Evolutionary conservation across 2,797 vertebrate genomes (phyloP), one percentile per base, ranked within the genome.

Genomic region (Acanthurus tractus): DNA sequence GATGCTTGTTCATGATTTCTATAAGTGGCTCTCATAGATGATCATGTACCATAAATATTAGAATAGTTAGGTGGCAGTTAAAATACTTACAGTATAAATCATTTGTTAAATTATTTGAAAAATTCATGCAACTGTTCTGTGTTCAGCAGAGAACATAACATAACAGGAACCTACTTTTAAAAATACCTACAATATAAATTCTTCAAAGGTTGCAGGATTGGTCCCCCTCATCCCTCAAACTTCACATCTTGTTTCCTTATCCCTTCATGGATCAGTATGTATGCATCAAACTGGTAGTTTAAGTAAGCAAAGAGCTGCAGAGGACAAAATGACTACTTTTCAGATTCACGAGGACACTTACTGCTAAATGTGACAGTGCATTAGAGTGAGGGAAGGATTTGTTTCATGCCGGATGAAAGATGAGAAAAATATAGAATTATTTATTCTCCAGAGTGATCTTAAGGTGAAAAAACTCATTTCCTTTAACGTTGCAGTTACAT

Each of bases 401-500:
- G 36, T 45, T 61, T 59, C 57, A 40, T 36, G 62, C 69, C 82
- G 63, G 52, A 62, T 25, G 15, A 59, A 50, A 64, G 63, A 79
- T 63, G 40, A 15, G 57, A 56, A 62, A 55, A 25, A 40, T 1
- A 48, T 1, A 48, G 0, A 49, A 59, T 44, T 46, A 6, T 29
- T 57, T 22, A 63, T 42, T 64, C 13, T 9, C 38, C 8, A 40
- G 8, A 40, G 38, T 11, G 11, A 40, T 9, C 38, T 29, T 38
- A 46, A 7, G 14, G 3, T 29, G 18, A 71, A 78, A 71, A 56
- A 18, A 29, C 12, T 44, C 4, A 6, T 61, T 76, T 66, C 17
- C 61, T 70, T 29, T 53, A 50, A 53, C 22, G 23, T 50, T 69
- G 42, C 70, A 65, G 45, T 62, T 62, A 36, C 53, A 76, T 88